Conservation (phyloP, 2,797 vertebrate species). For the Peromyscus attwateri region DNA sequence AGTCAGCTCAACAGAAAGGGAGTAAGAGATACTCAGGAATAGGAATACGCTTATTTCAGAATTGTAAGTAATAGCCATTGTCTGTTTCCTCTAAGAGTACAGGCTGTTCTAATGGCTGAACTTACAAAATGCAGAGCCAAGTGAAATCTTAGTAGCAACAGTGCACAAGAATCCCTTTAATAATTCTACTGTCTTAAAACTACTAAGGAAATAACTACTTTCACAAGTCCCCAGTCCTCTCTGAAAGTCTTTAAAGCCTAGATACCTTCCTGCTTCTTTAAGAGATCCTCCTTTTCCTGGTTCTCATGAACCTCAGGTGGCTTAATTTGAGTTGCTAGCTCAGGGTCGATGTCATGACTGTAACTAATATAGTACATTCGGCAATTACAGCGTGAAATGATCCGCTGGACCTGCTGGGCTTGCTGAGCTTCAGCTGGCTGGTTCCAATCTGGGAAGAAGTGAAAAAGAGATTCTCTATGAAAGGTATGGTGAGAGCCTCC, state of each 20-base stretch:
- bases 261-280: conserved; percentile 97
- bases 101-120: conserved; percentile 32
- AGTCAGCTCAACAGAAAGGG: conserved; percentile 50
- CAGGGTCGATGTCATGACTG: conserved; percentile 98
- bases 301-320: conserved; percentile 93
- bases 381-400: conserved; percentile 99
- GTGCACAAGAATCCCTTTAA: neutral
- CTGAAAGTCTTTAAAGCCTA: conserved; percentile 29
- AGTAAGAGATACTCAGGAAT: conserved; percentile 4
- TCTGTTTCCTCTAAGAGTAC: conserved; percentile 22
- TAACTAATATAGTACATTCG: conserved; percentile 99
- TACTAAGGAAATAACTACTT: conserved; percentile 54
- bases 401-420: conserved; percentile 97
- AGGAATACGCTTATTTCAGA: conserved; percentile 62
- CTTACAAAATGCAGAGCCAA: neutral
- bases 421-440: conserved; percentile 96
- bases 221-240: conserved; percentile 23
- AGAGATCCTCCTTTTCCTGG: conserved; percentile 96
- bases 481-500: neutral
- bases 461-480: conserved; percentile 50
- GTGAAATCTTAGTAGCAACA: conserved; percentile 10
- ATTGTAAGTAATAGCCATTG: conserved; percentile 35
- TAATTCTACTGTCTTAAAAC: conserved; percentile 24
- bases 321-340: conserved; percentile 97
- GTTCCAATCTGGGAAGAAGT: conserved; percentile 93